Evolutionary conservation across 2,113 vertebrate genomes (phyloP).

Genomic region (Ophthalmolycus amberensis): DNA sequence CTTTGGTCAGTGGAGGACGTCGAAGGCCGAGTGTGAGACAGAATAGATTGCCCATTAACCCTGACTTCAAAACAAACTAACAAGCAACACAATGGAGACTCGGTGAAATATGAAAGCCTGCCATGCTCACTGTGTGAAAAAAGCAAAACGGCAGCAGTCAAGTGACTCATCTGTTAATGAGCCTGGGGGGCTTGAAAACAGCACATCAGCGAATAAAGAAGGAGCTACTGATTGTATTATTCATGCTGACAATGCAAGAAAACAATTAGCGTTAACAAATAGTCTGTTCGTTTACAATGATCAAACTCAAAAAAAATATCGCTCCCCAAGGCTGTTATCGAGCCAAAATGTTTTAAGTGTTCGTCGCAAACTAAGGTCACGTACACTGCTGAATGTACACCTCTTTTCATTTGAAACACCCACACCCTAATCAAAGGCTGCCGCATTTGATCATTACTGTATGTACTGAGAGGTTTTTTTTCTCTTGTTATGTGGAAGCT

Average conservation of each 20-base stretch:
- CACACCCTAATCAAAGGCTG: not conserved
- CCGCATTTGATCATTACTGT: not conserved
- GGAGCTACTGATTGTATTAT: constrained; percentile 20
- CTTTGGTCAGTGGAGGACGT: constrained; percentile 69
- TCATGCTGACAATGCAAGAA: constrained; percentile 1
- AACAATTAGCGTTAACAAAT: constrained; percentile 26
- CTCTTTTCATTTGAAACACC: not conserved
- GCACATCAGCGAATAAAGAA: not conserved
- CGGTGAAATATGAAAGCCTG: constrained; percentile 29
- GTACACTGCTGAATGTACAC: not conserved
- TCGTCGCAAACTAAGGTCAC: not conserved
- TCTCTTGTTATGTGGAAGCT: not conserved
- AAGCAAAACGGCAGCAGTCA: not conserved
- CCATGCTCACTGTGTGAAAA: constrained; percentile 1
- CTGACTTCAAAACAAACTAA: constrained; percentile 66
- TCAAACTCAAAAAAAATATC: not conserved
- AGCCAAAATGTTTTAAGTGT: not conserved
- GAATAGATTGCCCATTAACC: constrained; percentile 57
- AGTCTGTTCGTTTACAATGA: not conserved
- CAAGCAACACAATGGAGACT: constrained; percentile 47
- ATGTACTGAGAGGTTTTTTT: not conserved
- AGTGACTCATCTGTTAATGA: constrained; percentile 40
- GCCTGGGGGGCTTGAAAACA: constrained; percentile 16
- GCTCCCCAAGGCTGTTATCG: no score
- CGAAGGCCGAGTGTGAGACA: constrained; percentile 49